These are phyloP conservation scores for Strix occidentalis DNA, from an alignment of 2,797 vertebrate genomes.

Conservation along the genomic window DNA sequence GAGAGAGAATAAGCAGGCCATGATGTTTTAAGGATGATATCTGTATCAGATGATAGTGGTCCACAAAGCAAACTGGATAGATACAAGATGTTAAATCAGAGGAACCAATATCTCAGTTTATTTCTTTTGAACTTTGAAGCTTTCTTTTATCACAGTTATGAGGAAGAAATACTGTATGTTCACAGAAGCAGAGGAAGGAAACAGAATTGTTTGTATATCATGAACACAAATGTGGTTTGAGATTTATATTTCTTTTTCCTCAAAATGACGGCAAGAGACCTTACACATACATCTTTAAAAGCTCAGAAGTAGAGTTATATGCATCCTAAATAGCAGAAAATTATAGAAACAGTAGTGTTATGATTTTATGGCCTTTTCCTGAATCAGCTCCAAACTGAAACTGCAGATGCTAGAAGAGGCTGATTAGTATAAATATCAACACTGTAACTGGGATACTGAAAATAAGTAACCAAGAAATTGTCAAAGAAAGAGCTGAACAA, in stretches of 20 bases:
- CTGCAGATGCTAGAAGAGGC: not conserved
- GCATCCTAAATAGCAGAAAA: not conserved
- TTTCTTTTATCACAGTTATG: not conserved
- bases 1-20: not conserved
- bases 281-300: not conserved
- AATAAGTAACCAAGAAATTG: not conserved
- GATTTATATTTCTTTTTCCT: not conserved
- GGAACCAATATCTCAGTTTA: not conserved
- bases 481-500: not conserved
- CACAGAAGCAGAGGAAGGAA: not conserved
- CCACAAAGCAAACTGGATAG: not conserved
- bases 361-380: not conserved
- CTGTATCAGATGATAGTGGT: not conserved
- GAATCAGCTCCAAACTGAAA: slow-evolving; percentile 10
- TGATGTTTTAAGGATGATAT: not conserved
- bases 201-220: not conserved
- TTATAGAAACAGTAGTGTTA: not conserved
- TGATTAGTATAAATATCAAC: not conserved
- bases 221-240: not conserved
- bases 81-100: not conserved
- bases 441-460: not conserved
- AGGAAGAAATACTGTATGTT: not conserved
- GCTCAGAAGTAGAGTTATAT: not conserved
- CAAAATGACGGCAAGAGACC: not conserved
- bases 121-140: not conserved